Evolutionary conservation across 2,113 vertebrate species (phyloP).

Genomic region (Cyprinodon variegatus): DNA sequence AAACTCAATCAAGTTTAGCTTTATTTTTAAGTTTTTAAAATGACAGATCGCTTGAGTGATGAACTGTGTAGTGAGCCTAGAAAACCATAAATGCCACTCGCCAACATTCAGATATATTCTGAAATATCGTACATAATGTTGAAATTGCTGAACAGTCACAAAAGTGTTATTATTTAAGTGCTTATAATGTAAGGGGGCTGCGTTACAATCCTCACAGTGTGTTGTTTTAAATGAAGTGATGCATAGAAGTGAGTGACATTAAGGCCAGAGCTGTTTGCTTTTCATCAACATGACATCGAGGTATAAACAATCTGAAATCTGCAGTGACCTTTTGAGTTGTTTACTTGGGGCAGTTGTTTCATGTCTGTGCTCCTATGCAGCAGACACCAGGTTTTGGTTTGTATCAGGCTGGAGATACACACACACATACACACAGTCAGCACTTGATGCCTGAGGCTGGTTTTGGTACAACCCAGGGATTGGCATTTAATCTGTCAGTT

Average conservation of each 20-base stretch:
- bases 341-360: constrained; percentile 64
- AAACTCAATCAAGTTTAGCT: not conserved
- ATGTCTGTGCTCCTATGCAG: constrained; percentile 44
- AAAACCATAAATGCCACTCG: constrained; percentile 3
- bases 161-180: constrained; percentile 11
- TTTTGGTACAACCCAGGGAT: constrained; percentile 70
- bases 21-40: constrained; percentile 17
- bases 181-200: constrained; percentile 11
- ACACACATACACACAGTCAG: constrained; percentile 22
- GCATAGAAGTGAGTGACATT: constrained; percentile 53
- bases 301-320: constrained; percentile 54
- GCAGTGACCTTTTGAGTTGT: constrained; percentile 70
- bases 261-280: constrained; percentile 64
- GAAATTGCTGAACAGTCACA: not conserved
- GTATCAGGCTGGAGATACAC: constrained; percentile 24
- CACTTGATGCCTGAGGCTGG: constrained; percentile 57
- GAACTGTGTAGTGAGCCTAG: constrained; percentile 9
- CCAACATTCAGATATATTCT: not conserved
- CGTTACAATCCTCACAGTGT: constrained; percentile 22
- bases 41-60: constrained; percentile 27
- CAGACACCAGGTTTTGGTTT: constrained; percentile 52
- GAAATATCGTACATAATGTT: constrained; percentile 17
- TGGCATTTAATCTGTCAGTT: constrained; percentile 77
- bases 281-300: constrained; percentile 49
- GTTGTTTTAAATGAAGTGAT: constrained; percentile 47